A percentile compares a stretch with the other conserved stretches of the same genome.
These are phyloP conservation scores for Chaetorhynchus papuensis DNA, from an alignment of 2,113 vertebrate genomes.

Conservation along the genomic window DNA sequence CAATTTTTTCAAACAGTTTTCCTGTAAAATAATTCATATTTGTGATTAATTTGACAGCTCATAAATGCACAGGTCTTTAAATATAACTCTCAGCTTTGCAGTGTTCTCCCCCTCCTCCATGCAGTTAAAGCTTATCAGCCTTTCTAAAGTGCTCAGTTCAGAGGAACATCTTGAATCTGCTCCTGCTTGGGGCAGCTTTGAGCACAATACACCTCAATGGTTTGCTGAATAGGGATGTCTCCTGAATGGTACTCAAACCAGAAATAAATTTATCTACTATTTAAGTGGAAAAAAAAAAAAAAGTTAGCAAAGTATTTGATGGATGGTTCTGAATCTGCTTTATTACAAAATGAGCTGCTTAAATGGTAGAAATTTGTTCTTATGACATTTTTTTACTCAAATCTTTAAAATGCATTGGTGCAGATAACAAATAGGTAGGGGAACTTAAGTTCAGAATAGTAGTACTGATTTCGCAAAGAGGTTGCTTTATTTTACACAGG, in stretches of 20 bases:
- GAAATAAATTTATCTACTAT: background rate
- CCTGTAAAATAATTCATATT: background rate
- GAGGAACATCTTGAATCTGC: background rate
- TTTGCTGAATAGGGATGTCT: background rate
- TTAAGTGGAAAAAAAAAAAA: background rate
- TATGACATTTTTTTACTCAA: background rate
- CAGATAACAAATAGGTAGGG: background rate
- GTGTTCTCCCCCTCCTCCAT: background rate
- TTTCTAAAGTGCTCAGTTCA: background rate
- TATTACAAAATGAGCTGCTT: background rate
- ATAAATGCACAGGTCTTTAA: background rate
- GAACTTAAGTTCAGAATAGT: background rate
- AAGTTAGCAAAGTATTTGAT: background rate
- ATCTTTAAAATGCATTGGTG: background rate
- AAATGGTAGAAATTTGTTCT: background rate
- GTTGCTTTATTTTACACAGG: background rate
- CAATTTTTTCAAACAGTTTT: background rate
- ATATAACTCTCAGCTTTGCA: background rate
- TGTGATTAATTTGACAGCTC: background rate
- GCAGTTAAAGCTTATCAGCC: background rate
- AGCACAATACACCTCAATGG: background rate
- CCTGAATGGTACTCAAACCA: background rate
- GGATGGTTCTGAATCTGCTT: background rate
- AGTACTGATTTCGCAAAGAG: accelerated
- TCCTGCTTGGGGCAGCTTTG: background rate